Percentiles rank a stretch among this genome's conserved stretches.
Conservation (phyloP, 2,888 invertebrate species). For the Lepidocyrtinus sp. region DNA sequence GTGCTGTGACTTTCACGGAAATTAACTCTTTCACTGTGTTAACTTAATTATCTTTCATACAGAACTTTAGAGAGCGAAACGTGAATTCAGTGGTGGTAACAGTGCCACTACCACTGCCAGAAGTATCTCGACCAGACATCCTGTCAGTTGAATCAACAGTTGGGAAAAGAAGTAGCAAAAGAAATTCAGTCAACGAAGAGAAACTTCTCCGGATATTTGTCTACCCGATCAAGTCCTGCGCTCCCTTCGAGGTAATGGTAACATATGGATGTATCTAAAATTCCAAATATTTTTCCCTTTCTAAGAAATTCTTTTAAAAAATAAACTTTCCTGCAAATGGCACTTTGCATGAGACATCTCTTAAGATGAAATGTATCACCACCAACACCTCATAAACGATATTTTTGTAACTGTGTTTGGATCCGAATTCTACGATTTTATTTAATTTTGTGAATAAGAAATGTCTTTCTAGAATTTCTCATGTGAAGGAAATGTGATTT, state of each 20-base stretch:
- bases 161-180: slow-evolving; percentile 20
- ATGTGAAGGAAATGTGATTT: slow-evolving; percentile 38
- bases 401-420: neutral
- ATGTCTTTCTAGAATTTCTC: neutral
- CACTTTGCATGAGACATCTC: too few relatives aligned
- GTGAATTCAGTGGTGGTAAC: slow-evolving; percentile 34
- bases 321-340: too few relatives aligned
- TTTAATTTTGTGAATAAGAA: neutral
- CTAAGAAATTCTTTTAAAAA: too few relatives aligned
- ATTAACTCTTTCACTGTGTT: slow-evolving; percentile 59
- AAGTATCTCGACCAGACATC: slow-evolving; percentile 54
- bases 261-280: neutral
- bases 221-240: slow-evolving; percentile 95
- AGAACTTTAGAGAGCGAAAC: slow-evolving; percentile 57
- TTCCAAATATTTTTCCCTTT: neutral
- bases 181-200: slow-evolving; percentile 46
- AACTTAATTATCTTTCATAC: slow-evolving; percentile 57
- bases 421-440: neutral
- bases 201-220: slow-evolving; percentile 75
- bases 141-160: slow-evolving; percentile 58
- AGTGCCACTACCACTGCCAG: neutral
- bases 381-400: neutral
- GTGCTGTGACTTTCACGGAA: slow-evolving; percentile 54
- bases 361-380: neutral
- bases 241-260: slow-evolving; percentile 78